Evolutionary conservation across 2,113 vertebrate species (phyloP), one percentile per base, ranked within the genome.

Genomic region (Protobothrops mucrosquamatus): DNA sequence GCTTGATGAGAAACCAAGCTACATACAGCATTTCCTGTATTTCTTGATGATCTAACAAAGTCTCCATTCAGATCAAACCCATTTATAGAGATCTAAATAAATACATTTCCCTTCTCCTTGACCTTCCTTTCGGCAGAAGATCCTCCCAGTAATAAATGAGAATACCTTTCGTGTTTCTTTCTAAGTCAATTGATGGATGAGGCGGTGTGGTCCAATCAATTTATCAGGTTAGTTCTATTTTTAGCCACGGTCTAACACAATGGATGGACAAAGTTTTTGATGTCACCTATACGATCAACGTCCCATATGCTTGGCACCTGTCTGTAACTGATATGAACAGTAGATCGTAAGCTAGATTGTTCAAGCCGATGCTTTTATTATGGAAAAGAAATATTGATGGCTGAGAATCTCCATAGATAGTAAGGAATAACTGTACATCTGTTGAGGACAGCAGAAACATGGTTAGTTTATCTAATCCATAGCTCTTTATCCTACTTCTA

Each of bases 171-270:
- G 69, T 43, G 1, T 87, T 94, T 94, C 34, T 89, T 93, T 46
- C n/a, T n/a, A 88, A 55, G 12, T 85, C 4, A 26, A 6, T 3
- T 93, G 48, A 59, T 88, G 69, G 74, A 93, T 91, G 56, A 93
- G 52, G 20, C 39, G 88, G 14, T 54, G 86, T 43, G 87, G 43
- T 92, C 0, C 55, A 88, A 93, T 18, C 0, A 87, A 95, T 93
- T 56, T 12, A 6, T 56, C 90, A 91, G 22, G n/a, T 29, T 51
- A 43, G 61, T 92, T 29, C 46, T 64, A 61, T 90, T 94, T 94
- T 87, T 64, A 48, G 91, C 11, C 89, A 18, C 23, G 52, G 89
- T 89, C 48, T 92, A 74, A 64, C 4, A 85, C 90, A 93, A 12
- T 6, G 3, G 55, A 89, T 85, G 91, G 24, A 64, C 81, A 85